Evolutionary conservation across 1,140 invertebrate species (phyloP).

Genomic region (Heliconius congener): DNA sequence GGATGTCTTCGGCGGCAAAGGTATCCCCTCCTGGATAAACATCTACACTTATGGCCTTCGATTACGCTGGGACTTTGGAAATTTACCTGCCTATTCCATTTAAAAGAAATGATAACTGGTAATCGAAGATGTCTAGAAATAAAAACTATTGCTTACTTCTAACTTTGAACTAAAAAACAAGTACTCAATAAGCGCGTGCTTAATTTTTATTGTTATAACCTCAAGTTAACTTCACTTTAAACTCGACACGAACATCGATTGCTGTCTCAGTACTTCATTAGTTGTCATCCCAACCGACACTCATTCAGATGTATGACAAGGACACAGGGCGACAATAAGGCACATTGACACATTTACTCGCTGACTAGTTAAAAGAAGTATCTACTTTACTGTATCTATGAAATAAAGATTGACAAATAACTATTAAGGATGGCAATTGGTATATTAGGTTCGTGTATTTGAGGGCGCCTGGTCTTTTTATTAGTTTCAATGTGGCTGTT

Average conservation of each 20-base stretch:
- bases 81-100: too few species aligned
- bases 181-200: not conserved
- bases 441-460: not conserved
- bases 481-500: too few species aligned
- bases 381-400: not conserved
- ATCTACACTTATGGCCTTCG: too few species aligned
- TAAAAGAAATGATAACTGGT: too few species aligned
- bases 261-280: slow-evolving; percentile 20
- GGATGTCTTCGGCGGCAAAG: too few species aligned
- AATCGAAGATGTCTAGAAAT: too few species aligned
- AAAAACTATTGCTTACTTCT: slow-evolving; percentile 3
- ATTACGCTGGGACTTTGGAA: too few species aligned
- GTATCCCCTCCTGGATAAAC: too few species aligned
- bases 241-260: slow-evolving; percentile 6
- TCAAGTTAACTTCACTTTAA: slow-evolving; percentile 8
- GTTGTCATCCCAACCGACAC: slow-evolving; percentile 28
- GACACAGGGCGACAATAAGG: slow-evolving; percentile 32
- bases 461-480: too few species aligned
- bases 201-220: slow-evolving; percentile 7
- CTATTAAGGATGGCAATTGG: not conserved
- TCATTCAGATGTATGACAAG: slow-evolving; percentile 35
- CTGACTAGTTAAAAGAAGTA: slow-evolving; percentile 11
- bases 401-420: not conserved
- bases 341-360: slow-evolving; percentile 32
- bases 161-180: slow-evolving; percentile 19